A percentile compares a stretch with the other conserved stretches of the same genome.
phyloP scores from a whole-genome alignment of 2,888 invertebrate genomes.

The Anoplius nigerrimus region DNA sequence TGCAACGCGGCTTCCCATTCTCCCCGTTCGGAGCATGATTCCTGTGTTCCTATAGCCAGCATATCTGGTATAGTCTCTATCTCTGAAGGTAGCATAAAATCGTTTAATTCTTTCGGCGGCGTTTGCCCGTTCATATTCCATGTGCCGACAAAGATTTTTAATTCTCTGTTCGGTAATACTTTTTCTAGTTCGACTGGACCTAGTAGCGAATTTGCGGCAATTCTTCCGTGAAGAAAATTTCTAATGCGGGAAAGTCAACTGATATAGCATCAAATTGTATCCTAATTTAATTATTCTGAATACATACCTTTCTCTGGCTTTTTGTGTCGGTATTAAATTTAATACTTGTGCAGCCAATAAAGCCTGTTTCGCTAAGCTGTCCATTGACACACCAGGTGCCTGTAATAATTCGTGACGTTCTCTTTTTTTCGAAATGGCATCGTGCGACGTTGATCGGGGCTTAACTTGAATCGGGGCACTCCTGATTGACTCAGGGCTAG shows the following conservation, averaged over 20 bases:
- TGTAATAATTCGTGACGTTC: slow-evolving; percentile 58
- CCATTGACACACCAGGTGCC: slow-evolving; percentile 75
- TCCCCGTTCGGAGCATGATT: slow-evolving; percentile 89
- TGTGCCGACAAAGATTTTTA: slow-evolving; percentile 92
- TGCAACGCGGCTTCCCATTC: slow-evolving; percentile 95
- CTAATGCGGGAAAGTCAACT: slow-evolving; percentile 71
- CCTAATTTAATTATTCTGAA: neutral
- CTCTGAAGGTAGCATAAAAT: slow-evolving; percentile 91
- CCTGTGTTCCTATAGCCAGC: slow-evolving; percentile 95
- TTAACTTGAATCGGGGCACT: slow-evolving; percentile 70
- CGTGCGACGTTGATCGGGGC: slow-evolving; percentile 70
- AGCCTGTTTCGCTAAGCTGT: slow-evolving; percentile 84
- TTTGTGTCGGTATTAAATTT: slow-evolving; percentile 88
- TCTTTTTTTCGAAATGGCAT: slow-evolving; percentile 64
- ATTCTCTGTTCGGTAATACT: slow-evolving; percentile 89
- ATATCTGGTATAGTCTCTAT: slow-evolving; percentile 93
- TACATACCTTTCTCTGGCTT: slow-evolving; percentile 84
- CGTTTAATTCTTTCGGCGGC: slow-evolving; percentile 89
- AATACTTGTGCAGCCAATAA: slow-evolving; percentile 87
- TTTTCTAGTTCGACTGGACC: slow-evolving; percentile 91
- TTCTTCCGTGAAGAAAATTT: slow-evolving; percentile 87
- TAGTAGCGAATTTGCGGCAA: slow-evolving; percentile 87
- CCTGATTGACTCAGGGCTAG: slow-evolving; percentile 72
- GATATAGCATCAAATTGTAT: slow-evolving; percentile 13
- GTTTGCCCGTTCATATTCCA: slow-evolving; percentile 98